Evolutionary conservation across 2,888 invertebrate genomes (phyloP), one percentile per base, ranked within the genome.

Genomic region (Nemoura dubitans): DNA sequence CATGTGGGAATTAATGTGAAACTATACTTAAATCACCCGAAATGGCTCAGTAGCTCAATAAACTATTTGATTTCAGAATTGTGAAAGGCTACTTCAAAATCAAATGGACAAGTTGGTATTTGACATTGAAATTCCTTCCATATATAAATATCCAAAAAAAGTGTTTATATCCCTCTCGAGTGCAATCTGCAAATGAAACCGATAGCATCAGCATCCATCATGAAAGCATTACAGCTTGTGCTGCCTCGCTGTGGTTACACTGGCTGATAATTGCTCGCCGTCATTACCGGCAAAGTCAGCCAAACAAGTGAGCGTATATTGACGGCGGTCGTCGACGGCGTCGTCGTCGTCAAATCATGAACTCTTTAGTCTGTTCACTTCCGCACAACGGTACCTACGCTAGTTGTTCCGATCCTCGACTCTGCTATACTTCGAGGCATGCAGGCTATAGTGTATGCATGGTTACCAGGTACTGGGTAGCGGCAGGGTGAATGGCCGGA

Each of bases 311-410:
- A 59, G 59, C 59, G 59, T 59, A 59, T 59, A 59, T 59, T 59
- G 59, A 59, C 59, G 59, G 3, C 59, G 59, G 21, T 59, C 59
- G 59, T 59, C 14, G 59, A 59, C 59, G 59, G 3, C 59, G 59
- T n/a, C n/a, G 21, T 59, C 59, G 59, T 36, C 36, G 36, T 59
- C 59, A 59, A 59, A 59, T 81, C 29, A n/a, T 78, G 78, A 78
- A 78, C 78, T 78, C 78, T 78, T 30, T 30, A 59, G 59, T 59
- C 59, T 59, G 59, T 81, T 28, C 28, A 81, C 81, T 81, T 81
- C 81, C 81, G 81, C 14, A 81, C 81, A 81, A 81, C 81, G 81
- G 81, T 28, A 30, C n/a, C 14, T 30, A n/a, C 81, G 29, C n/a
- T n/a, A 30, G 81, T 81, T 81, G 28, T 81, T 81, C 59, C 59